Evolutionary conservation across 2,888 invertebrate species (phyloP).

Genomic region (Calliopum simillimum): DNA sequence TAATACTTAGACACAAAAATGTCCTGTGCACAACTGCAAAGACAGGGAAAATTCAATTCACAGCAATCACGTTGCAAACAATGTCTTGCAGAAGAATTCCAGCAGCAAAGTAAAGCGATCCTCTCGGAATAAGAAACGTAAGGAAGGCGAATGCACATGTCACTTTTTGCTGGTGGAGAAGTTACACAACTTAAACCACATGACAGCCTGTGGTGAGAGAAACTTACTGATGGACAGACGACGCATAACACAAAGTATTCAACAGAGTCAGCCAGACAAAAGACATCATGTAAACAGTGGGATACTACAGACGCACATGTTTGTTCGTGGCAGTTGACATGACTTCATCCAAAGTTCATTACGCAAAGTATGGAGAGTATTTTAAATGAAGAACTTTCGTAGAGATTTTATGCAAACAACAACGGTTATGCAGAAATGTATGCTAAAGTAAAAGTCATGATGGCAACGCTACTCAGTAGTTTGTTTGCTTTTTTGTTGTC

Average conservation of each 20-base stretch:
- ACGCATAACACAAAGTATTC: too few relatives aligned
- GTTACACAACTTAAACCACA: constrained; percentile 2
- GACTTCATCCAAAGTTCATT: constrained; percentile 38
- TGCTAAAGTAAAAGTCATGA: constrained; percentile 2
- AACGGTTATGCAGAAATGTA: background rate
- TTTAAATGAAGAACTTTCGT: background rate
- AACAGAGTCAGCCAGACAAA: constrained; percentile 8
- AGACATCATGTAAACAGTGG: constrained; percentile 13
- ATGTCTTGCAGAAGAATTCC: background rate
- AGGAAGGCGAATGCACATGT: background rate
- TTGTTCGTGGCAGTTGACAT: constrained; percentile 35
- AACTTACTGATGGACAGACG: background rate
- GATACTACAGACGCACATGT: constrained; percentile 8
- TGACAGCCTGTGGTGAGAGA: background rate
- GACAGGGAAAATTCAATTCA: too few relatives aligned
- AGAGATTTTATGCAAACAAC: background rate
- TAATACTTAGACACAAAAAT: too few relatives aligned
- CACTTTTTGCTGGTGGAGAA: constrained; percentile 2
- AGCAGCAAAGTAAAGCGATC: background rate
- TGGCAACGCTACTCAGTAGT: background rate
- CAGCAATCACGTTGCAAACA: too few relatives aligned
- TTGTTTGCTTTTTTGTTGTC: too few relatives aligned
- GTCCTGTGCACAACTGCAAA: too few relatives aligned
- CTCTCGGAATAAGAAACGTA: background rate
- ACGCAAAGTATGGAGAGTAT: constrained; percentile 23